phyloP scores from a whole-genome alignment of 2,888 invertebrate genomes.

The Agrochola lota region DNA sequence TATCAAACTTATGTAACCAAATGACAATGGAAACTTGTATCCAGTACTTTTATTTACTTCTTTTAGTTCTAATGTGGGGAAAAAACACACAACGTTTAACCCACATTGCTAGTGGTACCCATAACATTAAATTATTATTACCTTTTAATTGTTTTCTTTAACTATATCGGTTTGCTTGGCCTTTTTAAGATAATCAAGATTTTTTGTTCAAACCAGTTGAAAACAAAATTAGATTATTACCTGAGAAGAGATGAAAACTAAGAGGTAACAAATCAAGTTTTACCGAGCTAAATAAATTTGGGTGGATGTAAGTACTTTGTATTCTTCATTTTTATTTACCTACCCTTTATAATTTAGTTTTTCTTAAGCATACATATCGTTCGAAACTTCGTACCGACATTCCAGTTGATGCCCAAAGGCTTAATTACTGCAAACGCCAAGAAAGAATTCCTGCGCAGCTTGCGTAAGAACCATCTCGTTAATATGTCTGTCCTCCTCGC shows the following conservation, averaged over 20 bases:
- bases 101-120: not conserved
- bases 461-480: slow-evolving; percentile 53
- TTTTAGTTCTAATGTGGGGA: not conserved
- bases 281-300: slow-evolving; percentile 40
- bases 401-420: slow-evolving; percentile 62
- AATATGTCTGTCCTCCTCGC: slow-evolving; percentile 48
- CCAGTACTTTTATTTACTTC: not conserved
- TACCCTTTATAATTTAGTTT: slow-evolving; percentile 36
- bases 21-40: not conserved
- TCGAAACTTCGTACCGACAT: slow-evolving; percentile 37
- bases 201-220: not conserved
- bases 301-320: not conserved
- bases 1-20: slow-evolving; percentile 1
- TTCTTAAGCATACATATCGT: slow-evolving; percentile 29
- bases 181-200: slow-evolving; percentile 10
- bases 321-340: slow-evolving; percentile 34
- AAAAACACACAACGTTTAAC: not conserved
- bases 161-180: not conserved
- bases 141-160: not conserved
- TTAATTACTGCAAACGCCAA: slow-evolving; percentile 65
- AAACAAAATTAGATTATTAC: slow-evolving; percentile 7
- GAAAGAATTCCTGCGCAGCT: slow-evolving; percentile 62
- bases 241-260: slow-evolving; percentile 23
- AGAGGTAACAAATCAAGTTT: slow-evolving; percentile 19
- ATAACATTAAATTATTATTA: not conserved